Evolutionary conservation across 2,888 invertebrate genomes (phyloP).

Genomic region (Endomychus coccineus): DNA sequence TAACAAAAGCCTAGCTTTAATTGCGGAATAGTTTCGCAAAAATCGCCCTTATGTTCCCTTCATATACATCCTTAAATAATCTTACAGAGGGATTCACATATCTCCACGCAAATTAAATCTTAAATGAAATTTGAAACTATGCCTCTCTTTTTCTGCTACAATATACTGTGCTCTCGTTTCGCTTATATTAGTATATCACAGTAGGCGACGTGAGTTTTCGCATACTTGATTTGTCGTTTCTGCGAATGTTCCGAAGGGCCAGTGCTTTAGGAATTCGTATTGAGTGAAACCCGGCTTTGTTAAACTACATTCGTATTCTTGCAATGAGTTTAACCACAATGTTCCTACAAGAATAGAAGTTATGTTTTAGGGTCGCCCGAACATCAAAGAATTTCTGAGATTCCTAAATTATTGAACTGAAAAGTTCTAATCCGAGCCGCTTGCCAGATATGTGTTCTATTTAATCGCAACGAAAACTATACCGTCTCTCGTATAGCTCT

Average conservation of each 20-base stretch:
- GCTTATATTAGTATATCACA: constrained; percentile 22
- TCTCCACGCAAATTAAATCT: constrained; percentile 44
- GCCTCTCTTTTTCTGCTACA: constrained; percentile 19
- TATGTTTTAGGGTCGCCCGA: too few relatives aligned
- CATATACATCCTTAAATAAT: constrained; percentile 27
- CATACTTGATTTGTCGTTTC: neutral
- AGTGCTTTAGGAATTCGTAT: constrained; percentile 6
- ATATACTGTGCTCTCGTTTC: constrained; percentile 25
- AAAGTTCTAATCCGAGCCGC: too few relatives aligned
- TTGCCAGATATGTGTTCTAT: too few relatives aligned
- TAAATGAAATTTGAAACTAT: constrained; percentile 45
- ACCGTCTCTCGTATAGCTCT: too few relatives aligned
- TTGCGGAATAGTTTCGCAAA: constrained; percentile 31
- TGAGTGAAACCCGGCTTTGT: constrained; percentile 7
- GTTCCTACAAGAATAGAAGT: constrained; percentile 1
- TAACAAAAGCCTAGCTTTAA: constrained; percentile 41
- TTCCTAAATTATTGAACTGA: too few relatives aligned
- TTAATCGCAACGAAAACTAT: too few relatives aligned
- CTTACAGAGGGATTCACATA: constrained; percentile 39
- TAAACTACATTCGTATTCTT: constrained; percentile 5
- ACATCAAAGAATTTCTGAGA: too few relatives aligned
- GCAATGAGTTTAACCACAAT: constrained; percentile 4
- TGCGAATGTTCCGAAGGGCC: neutral
- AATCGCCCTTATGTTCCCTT: constrained; percentile 23
- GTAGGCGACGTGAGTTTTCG: constrained; percentile 9